phyloP scores from a whole-genome alignment of 2,888 invertebrate species.

The Synanthedon vespiformis region DNA sequence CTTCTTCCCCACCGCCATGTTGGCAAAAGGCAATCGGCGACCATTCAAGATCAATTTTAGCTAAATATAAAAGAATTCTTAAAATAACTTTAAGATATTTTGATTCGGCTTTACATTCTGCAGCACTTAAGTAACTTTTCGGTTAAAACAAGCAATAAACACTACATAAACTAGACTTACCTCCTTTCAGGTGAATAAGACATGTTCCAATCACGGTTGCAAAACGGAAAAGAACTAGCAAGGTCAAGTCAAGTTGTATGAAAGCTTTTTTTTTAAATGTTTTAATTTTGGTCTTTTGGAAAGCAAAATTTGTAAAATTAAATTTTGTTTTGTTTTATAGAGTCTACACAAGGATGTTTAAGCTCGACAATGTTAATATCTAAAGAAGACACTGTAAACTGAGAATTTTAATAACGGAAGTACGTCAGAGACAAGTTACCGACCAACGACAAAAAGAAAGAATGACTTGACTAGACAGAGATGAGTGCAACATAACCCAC shows the following conservation, averaged over 20 bases:
- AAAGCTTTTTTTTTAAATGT: slow-evolving; percentile 34
- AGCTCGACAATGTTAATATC: slow-evolving; percentile 17
- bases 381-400: slow-evolving; percentile 32
- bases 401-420: slow-evolving; percentile 52
- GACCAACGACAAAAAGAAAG: no score
- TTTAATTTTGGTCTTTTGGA: slow-evolving; percentile 5
- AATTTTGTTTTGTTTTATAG: slow-evolving; percentile 30
- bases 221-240: slow-evolving; percentile 78
- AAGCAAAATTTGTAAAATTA: slow-evolving; percentile 11
- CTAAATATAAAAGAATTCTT: slow-evolving; percentile 10
- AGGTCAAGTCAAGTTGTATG: slow-evolving; percentile 69
- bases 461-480: no score
- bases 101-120: not conserved
- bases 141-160: slow-evolving; percentile 25
- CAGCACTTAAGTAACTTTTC: slow-evolving; percentile 9
- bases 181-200: slow-evolving; percentile 84
- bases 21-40: slow-evolving; percentile 67
- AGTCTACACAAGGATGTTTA: slow-evolving; percentile 24
- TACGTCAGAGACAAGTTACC: slow-evolving; percentile 26
- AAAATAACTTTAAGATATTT: slow-evolving; percentile 1
- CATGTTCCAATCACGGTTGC: slow-evolving; percentile 85
- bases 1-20: slow-evolving; percentile 66
- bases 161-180: slow-evolving; percentile 72
- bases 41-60: slow-evolving; percentile 27
- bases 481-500: no score